Base-by-base conservation (phyloP, 2,113 vertebrate genomes). In the Grammomys surdaster region DNA sequence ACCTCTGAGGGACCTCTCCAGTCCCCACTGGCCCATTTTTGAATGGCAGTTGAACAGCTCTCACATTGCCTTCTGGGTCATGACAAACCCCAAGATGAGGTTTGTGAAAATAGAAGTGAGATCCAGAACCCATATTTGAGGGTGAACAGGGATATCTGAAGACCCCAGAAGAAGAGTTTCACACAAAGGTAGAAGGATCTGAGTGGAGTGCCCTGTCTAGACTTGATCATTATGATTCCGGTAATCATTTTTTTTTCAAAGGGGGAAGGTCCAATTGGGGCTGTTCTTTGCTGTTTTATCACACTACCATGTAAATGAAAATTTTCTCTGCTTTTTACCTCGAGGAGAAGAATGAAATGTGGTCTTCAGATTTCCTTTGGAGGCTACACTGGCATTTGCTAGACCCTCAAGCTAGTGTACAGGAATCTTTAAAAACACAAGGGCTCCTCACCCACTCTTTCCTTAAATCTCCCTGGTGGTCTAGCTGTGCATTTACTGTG, bases 61-160 rank as follows among this genome's bases (percentile, higher is more conserved):
- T 56, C 63, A 51, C 28, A 11, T 31, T 26, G 1, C 69, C 54
- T 85, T 86, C 70, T 46, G 54, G 85, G 36, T 48, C 12, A 1
- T 56, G 58, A 77, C 80, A 89, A 91, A 56, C 77, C 54, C 16
- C 11, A 75, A 33, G 48, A 73, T 26, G 46, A 60, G 88, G 93
- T 36, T 43, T 40, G 40, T 40, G 65, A 16, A 88, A 93, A 81
- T 22, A 69, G 76, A 94, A 95, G 43, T 46, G 10, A 65, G 7
- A 43, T 54, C 93, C 58, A 20, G 75, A 1, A 60, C 80, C 69
- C 81, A 89, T 88, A 95, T 94, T 92, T 96, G 58, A 69, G 67
- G 58, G 85, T 95, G 93, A 31, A 51, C 82, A 94, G 65, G 93
- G 97, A 95, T 94, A 89, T 96, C 89, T 95, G 95, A 92, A 96